These are phyloP conservation scores for Pterocles orientalis DNA, from an alignment of 2,113 vertebrate species.

Conservation along the genomic window DNA sequence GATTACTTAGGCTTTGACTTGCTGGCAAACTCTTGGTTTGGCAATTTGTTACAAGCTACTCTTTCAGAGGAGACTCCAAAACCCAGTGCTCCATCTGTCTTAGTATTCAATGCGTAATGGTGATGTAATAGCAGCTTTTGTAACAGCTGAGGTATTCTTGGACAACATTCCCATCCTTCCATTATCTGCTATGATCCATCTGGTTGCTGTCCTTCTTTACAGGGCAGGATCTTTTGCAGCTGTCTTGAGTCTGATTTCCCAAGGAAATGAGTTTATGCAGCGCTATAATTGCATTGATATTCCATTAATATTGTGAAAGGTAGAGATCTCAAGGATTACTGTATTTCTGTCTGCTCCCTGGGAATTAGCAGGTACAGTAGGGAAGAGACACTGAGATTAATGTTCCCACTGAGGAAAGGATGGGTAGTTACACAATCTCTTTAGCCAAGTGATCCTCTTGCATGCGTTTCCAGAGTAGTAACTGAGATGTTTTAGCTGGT, in stretches of 20 bases:
- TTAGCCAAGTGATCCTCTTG: not conserved
- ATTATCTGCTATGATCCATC: slow-evolving; percentile 17
- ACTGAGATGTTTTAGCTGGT: not conserved
- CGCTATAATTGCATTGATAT: not conserved
- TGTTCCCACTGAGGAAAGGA: not conserved
- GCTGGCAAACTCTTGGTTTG: not conserved
- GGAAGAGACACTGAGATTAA: not conserved
- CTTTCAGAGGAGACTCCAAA: not conserved
- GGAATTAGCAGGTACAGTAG: not conserved
- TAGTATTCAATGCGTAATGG: not conserved
- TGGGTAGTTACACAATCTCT: not conserved
- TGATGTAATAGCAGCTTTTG: slow-evolving; percentile 2
- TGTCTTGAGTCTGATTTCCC: not conserved
- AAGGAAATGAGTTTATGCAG: not conserved
- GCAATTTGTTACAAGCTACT: not conserved
- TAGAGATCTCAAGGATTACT: not conserved
- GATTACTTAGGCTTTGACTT: not conserved
- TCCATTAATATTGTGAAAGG: not conserved
- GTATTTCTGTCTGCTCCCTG: not conserved
- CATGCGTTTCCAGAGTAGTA: not conserved
- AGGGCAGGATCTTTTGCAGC: not conserved
- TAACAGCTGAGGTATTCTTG: slow-evolving; percentile 2
- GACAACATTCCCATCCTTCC: not conserved
- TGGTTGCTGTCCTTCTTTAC: not conserved
- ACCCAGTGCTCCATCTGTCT: not conserved